Base-by-base conservation (phyloP, 2,113 vertebrate species). In the Peucedramus taeniatus region DNA sequence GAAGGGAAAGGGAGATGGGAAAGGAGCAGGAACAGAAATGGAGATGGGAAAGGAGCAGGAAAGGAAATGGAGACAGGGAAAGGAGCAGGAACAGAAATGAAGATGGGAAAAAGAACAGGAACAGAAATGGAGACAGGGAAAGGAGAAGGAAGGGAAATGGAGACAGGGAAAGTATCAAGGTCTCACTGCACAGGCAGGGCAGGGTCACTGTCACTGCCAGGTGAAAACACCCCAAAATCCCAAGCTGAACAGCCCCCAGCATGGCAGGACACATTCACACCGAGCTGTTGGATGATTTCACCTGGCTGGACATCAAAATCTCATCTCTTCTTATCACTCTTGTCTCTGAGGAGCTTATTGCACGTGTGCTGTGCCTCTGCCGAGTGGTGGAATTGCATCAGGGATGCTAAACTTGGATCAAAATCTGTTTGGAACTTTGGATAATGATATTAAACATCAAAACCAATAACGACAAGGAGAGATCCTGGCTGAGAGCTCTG, bases 1-100 rank as follows among this genome's bases (percentile, higher is more conserved):
- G 14, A 51, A 78, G 0, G 0, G 33, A 15, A 31, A 65, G 7
- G 20, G 13, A 24, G 11, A 28, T 0, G 0, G 40, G 9, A 30
- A 23, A 12, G 45, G 64, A 40, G 10, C 8, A 51, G 13, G 35
- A 19, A 33, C 0, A 0, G 35, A 40, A 63, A 40, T 16, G 4
- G 23, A 63, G 35, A 39, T 0, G 1, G 20, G 19, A 44, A 74
- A 44, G 42, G 74, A 35, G 8, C 19, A 42, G 18, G 23, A 27
- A 42, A 0, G 1, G 50, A 53, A 23, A 40, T 53, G 37, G 47
- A 19, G 13, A 12, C 2, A 3, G 10, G 31, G 3, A 30, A 23
- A 12, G 45, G 64, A 40, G 10, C 8, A 51, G 13, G 35, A 19
- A 33, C 0, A 0, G 35, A 40, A 63, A 40, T 16, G 4, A 17